Evolutionary conservation across 2,113 vertebrate genomes (phyloP).

Genomic region (Erinaceus europaeus): DNA sequence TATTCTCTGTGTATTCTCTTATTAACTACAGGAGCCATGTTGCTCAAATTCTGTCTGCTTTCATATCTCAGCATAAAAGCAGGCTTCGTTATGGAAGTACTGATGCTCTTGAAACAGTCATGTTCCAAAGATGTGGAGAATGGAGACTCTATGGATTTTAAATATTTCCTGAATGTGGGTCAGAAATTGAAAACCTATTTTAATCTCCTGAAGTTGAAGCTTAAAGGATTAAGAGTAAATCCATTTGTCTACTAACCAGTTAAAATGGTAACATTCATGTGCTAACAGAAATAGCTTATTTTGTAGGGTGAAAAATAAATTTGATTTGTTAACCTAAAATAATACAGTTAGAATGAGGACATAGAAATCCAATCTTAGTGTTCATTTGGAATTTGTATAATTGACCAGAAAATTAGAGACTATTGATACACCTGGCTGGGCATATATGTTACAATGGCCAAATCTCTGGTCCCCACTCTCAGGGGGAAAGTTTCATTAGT

Average conservation of each 20-base stretch:
- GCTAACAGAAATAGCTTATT: background rate
- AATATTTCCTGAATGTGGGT: slow-evolving; percentile 55
- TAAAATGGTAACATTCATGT: slow-evolving; percentile 40
- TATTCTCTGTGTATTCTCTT: background rate
- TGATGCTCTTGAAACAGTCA: slow-evolving; percentile 29
- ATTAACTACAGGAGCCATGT: background rate
- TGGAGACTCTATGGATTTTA: slow-evolving; percentile 30
- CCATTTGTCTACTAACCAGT: background rate
- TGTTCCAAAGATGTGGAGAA: slow-evolving; percentile 21
- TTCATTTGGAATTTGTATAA: background rate
- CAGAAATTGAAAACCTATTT: slow-evolving; percentile 23
- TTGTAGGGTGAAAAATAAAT: slow-evolving; percentile 31
- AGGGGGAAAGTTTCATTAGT: too few species aligned
- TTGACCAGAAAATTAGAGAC: background rate
- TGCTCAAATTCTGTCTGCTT: background rate
- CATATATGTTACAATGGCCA: too few species aligned
- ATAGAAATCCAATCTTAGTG: background rate
- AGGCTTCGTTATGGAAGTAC: background rate
- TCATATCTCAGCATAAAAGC: background rate
- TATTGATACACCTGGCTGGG: too few species aligned
- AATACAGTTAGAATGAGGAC: background rate
- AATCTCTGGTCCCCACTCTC: too few species aligned
- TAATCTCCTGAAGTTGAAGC: slow-evolving; percentile 14
- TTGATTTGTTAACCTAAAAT: slow-evolving; percentile 5
- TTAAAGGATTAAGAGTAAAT: slow-evolving; percentile 56